Evolutionary conservation across 1,140 invertebrate species (phyloP), one percentile per base, ranked within the genome.

Genomic region (Bombus turneri): DNA sequence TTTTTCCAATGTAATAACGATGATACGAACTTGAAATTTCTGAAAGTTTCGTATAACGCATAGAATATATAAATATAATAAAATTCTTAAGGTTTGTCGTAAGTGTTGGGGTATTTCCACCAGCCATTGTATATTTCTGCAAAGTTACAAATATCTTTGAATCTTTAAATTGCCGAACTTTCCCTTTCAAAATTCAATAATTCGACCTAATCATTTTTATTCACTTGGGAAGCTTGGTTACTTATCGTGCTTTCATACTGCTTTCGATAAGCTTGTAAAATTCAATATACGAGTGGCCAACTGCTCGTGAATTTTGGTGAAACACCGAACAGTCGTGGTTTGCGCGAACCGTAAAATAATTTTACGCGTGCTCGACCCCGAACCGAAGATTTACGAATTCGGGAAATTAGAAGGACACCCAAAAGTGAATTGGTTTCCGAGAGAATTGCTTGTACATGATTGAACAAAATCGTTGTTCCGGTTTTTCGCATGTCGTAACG

Each of bases 311-410:
- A 53, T 53, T 53, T 53, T 53, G 47, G 18, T 0, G 47, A 8
- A 53, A 53, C 47, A 53, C 6, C 47, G 47, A 53, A 53, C 47
- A 53, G 47, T 53, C 47, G 47, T 53, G 5, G 18, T 53, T 53
- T 53, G 53, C 9, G 39, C 18, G n/a, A 28, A 39, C 39, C 31
- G 47, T 34, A 41, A 59, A 53, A 57, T 34, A 68, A 37, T 41
- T 78, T 69, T 74, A 76, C 47, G 22, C 53, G 28, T 18, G 47
- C 6, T 53, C 43, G 28, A n/a, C 8, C n/a, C 31, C 1, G 41
- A 22, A 34, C 37, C 71, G 80, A 25, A 37, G 34, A 25, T 82
- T 69, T 41, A 84, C 25, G 57, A 57, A 47, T 73, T 62, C 9
- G 31, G 41, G 31, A 59, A 64, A 59, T 68, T n/a, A 59, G 39